These are phyloP conservation scores for Scaptomyza montana DNA, from an alignment of 1,140 invertebrate species.

Conservation along the genomic window DNA sequence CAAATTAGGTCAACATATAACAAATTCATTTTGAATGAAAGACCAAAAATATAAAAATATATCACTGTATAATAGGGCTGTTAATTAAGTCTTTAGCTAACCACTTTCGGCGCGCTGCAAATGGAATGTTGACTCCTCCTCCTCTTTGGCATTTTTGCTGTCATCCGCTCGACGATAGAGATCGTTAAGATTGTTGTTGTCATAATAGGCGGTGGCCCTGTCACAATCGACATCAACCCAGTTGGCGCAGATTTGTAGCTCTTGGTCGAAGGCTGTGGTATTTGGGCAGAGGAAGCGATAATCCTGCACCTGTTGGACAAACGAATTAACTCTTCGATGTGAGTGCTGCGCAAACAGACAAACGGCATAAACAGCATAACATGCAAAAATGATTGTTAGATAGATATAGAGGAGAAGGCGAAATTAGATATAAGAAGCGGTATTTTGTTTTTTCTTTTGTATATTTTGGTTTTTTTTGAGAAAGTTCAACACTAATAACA, in stretches of 20 bases:
- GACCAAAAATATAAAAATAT: background rate
- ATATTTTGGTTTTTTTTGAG: no score
- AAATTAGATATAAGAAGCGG: slow-evolving; percentile 36
- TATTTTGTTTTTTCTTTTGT: no score
- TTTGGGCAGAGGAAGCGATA: slow-evolving; percentile 95
- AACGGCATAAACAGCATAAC: slow-evolving; percentile 65
- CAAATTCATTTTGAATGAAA: background rate
- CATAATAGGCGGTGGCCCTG: slow-evolving; percentile 90
- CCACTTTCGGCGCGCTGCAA: slow-evolving; percentile 91
- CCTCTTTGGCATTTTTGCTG: slow-evolving; percentile 86
- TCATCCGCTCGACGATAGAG: slow-evolving; percentile 89
- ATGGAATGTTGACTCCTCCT: slow-evolving; percentile 90
- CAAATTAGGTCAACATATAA: slow-evolving; percentile 41
- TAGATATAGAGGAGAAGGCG: slow-evolving; percentile 20
- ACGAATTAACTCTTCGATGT: slow-evolving; percentile 77
- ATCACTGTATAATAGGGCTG: slow-evolving; percentile 12
- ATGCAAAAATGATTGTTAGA: slow-evolving; percentile 74
- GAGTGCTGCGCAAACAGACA: slow-evolving; percentile 65
- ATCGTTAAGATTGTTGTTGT: slow-evolving; percentile 91
- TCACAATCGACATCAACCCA: slow-evolving; percentile 95
- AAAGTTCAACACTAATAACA: slow-evolving; percentile 1
- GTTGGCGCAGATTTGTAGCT: slow-evolving; percentile 95
- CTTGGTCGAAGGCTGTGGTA: slow-evolving; percentile 95
- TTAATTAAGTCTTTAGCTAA: slow-evolving; percentile 48
- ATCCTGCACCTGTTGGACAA: slow-evolving; percentile 88